Percentiles rank a stretch among this genome's conserved stretches.
phyloP scores from a whole-genome alignment of 2,113 vertebrate genomes.

The Bungarus multicinctus region DNA sequence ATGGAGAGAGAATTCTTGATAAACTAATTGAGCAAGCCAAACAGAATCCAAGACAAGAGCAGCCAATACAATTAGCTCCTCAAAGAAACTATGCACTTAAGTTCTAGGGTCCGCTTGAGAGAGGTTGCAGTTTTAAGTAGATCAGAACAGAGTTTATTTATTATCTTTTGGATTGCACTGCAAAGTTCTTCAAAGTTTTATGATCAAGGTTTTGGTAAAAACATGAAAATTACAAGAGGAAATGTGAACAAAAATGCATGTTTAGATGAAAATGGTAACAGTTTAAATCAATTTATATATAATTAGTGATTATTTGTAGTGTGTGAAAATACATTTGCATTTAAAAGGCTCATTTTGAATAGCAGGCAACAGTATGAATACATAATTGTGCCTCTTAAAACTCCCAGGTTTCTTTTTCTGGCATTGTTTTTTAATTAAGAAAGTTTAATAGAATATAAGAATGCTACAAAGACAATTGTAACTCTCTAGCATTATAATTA shows the following conservation, averaged over 20 bases:
- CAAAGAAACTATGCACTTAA: background rate
- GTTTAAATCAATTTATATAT: background rate
- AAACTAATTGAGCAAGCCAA: conserved; percentile 22
- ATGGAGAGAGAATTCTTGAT: conserved; percentile 9
- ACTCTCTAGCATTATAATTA: background rate
- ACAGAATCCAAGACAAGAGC: background rate
- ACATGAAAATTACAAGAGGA: background rate
- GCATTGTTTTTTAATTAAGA: background rate
- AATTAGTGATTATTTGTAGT: background rate
- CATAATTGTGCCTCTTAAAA: background rate
- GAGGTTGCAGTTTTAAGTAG: background rate
- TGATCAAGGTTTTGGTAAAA: background rate
- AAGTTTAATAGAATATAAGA: background rate
- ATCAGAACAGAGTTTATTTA: background rate
- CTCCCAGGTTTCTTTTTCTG: background rate
- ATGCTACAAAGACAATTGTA: background rate
- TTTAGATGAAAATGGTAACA: background rate
- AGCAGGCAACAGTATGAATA: background rate
- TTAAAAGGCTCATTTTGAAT: background rate
- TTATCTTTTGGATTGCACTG: background rate
- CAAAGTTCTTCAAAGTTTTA: background rate
- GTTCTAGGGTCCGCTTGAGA: background rate
- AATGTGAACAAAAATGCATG: background rate
- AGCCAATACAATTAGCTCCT: conserved; percentile 1
- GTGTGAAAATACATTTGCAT: background rate